These are phyloP conservation scores for Thinocorus orbignyianus DNA, from an alignment of 2,113 vertebrate genomes.

Conservation along the genomic window DNA sequence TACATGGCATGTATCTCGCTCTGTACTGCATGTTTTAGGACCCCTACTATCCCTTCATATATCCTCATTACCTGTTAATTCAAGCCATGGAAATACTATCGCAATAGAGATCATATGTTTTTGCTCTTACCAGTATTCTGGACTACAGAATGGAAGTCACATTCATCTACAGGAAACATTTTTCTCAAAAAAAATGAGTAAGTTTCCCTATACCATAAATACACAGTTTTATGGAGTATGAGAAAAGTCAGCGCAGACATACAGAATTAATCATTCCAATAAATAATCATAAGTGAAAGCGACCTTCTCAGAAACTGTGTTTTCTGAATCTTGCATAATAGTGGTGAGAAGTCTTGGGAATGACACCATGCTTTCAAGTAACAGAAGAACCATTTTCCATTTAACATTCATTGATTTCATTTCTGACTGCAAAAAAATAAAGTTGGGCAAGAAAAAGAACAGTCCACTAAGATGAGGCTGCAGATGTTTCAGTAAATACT, in stretches of 20 bases:
- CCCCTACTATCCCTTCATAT: no score
- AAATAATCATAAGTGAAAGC: background rate
- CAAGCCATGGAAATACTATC: background rate
- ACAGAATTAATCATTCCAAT: background rate
- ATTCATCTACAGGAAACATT: background rate
- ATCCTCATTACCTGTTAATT: background rate
- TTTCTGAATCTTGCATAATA: background rate
- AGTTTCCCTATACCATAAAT: background rate
- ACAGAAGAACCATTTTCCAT: background rate
- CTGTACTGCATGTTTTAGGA: background rate
- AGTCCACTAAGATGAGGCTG: background rate
- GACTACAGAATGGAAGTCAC: background rate
- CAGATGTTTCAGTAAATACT: background rate
- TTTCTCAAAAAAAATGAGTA: background rate
- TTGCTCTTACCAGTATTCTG: background rate
- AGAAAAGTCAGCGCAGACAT: background rate
- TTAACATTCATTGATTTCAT: background rate
- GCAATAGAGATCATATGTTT: background rate
- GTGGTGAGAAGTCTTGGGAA: background rate
- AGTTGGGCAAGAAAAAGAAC: background rate
- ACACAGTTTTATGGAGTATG: background rate
- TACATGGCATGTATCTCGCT: fast-evolving
- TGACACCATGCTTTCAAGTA: background rate
- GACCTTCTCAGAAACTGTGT: background rate
- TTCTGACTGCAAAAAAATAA: background rate